phyloP scores from a whole-genome alignment of 2,113 vertebrate genomes.

The human (Homo sapiens) region GRCh38 chr18:5096501-5097000 shows the following conservation, averaged over 20 bases:
- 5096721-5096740: background rate
- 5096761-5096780: background rate
- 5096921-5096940: no score
- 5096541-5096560: background rate
- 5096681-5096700: no score
- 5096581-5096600: background rate
- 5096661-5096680: background rate
- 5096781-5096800: background rate
- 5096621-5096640: background rate
- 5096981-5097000: background rate
- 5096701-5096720: background rate
- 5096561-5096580: background rate
- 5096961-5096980: background rate
- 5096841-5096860: background rate
- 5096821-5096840: slow-evolving; percentile 3
- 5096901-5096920: background rate
- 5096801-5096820: slow-evolving; percentile 15
- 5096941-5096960: background rate
- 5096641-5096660: background rate
- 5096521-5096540: background rate
- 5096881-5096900: background rate
- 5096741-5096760: background rate
- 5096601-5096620: background rate
- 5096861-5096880: background rate
- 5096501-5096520: background rate